Evolutionary conservation across 2,888 invertebrate species (phyloP).

Genomic region (Lacanobia wlatinum): DNA sequence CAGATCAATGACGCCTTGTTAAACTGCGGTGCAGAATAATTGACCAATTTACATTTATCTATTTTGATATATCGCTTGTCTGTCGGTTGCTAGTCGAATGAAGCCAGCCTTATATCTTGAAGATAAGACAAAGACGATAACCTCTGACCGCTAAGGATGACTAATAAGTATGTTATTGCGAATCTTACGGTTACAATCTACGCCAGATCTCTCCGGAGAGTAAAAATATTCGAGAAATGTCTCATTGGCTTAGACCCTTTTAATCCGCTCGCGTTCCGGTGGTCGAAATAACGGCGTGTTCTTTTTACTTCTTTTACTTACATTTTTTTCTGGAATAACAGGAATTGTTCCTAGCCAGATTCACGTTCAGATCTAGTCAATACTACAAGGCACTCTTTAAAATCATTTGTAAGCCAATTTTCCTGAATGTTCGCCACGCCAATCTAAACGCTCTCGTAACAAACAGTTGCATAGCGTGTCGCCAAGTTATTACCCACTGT

Average conservation of each 20-base stretch:
- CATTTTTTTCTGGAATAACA: neutral
- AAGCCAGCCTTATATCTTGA: slow-evolving; percentile 24
- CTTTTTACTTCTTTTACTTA: neutral
- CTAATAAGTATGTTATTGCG: slow-evolving; percentile 54
- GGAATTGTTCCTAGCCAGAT: neutral
- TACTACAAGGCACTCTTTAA: slow-evolving; percentile 23
- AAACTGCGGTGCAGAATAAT: slow-evolving; percentile 51
- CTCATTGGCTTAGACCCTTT: slow-evolving; percentile 33
- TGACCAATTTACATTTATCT: slow-evolving; percentile 59
- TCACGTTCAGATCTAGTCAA: slow-evolving; percentile 1
- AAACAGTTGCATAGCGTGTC: slow-evolving; percentile 72
- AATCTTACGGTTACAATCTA: slow-evolving; percentile 38
- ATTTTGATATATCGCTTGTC: slow-evolving; percentile 46
- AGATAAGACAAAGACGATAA: slow-evolving; percentile 51
- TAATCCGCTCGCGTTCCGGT: slow-evolving; percentile 1
- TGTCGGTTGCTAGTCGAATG: slow-evolving; percentile 20
- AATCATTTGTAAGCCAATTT: slow-evolving; percentile 46
- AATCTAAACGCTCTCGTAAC: slow-evolving; percentile 57
- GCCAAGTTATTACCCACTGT: slow-evolving; percentile 71
- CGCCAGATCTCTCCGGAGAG: slow-evolving; percentile 12
- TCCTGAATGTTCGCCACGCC: slow-evolving; percentile 47
- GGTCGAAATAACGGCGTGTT: slow-evolving; percentile 5
- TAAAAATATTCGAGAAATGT: slow-evolving; percentile 45
- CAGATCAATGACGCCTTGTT: slow-evolving; percentile 45
- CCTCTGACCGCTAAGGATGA: slow-evolving; percentile 56